These are phyloP conservation scores for Bimastos eiseni DNA, from an alignment of 2,888 invertebrate genomes.

Conservation along the genomic window DNA sequence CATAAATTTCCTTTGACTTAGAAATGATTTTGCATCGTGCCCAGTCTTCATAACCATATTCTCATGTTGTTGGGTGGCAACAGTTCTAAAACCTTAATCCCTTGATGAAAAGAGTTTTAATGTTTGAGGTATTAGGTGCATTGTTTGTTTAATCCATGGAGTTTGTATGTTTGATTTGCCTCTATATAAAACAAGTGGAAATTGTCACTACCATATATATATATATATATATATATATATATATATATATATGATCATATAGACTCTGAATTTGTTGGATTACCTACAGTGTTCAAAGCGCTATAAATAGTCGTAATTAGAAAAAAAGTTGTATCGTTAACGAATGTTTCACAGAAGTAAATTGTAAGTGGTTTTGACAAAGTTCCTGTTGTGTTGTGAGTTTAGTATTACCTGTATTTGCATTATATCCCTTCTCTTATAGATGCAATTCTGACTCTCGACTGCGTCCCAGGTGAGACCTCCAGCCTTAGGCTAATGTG, in stretches of 20 bases:
- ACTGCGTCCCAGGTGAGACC: neutral
- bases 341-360: neutral
- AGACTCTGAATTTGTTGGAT: neutral
- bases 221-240: neutral
- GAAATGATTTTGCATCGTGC: neutral
- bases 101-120: neutral
- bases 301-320: neutral
- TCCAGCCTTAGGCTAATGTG: neutral
- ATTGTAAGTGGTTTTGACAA: neutral
- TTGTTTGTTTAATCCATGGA: neutral
- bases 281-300: too few species aligned
- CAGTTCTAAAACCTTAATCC: neutral
- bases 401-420: neutral
- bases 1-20: neutral
- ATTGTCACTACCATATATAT: neutral
- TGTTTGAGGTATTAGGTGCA: neutral
- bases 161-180: neutral
- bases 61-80: neutral
- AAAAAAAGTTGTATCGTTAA: neutral
- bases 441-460: constrained; percentile 19
- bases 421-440: neutral
- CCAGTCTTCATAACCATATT: neutral
- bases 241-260: neutral
- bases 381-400: neutral
- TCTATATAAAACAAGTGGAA: neutral